A percentile compares a stretch with the other conserved stretches of the same genome.
Evolutionary conservation across 2,888 invertebrate genomes (phyloP).

Genomic region (Tachystola acroxantha): DNA sequence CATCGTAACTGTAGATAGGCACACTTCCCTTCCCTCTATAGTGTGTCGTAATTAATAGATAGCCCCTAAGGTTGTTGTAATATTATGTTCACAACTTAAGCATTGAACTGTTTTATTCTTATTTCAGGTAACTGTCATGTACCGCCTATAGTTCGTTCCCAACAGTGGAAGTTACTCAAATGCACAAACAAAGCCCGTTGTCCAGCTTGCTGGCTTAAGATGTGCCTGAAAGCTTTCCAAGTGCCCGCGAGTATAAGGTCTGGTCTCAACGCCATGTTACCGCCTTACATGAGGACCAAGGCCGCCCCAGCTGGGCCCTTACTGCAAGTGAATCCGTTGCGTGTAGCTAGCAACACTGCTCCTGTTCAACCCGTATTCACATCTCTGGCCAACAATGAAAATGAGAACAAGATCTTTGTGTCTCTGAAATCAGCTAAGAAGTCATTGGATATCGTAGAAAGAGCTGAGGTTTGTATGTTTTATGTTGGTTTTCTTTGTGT

Average conservation of each 20-base stretch:
- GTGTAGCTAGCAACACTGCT: slow-evolving; percentile 37
- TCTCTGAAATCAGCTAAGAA: slow-evolving; percentile 51
- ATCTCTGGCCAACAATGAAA: slow-evolving; percentile 41
- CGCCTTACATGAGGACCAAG: slow-evolving; percentile 78
- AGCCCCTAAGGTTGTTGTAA: too few relatives aligned
- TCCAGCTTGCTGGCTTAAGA: slow-evolving; percentile 92
- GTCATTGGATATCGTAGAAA: slow-evolving; percentile 46
- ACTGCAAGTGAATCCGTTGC: slow-evolving; percentile 50
- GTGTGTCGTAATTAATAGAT: too few relatives aligned
- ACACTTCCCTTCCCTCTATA: too few relatives aligned
- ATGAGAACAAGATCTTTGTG: slow-evolving; percentile 56
- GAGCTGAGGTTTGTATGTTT: slow-evolving; percentile 43
- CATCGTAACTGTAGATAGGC: too few relatives aligned
- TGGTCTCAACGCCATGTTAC: slow-evolving; percentile 83
- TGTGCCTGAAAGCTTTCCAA: slow-evolving; percentile 89
- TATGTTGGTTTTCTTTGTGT: background rate
- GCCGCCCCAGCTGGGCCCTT: slow-evolving; percentile 39
- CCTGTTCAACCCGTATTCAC: slow-evolving; percentile 43
- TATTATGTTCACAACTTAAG: too few relatives aligned
- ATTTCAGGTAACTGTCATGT: slow-evolving; percentile 82
- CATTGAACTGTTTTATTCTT: background rate
- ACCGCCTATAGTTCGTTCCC: slow-evolving; percentile 83
- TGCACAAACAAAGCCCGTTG: slow-evolving; percentile 87
- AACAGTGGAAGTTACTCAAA: slow-evolving; percentile 82
- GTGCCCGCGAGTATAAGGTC: slow-evolving; percentile 83